Evolutionary conservation across 2,797 vertebrate species (phyloP).

Genomic region (Melanotaenia parkinsoni): DNA sequence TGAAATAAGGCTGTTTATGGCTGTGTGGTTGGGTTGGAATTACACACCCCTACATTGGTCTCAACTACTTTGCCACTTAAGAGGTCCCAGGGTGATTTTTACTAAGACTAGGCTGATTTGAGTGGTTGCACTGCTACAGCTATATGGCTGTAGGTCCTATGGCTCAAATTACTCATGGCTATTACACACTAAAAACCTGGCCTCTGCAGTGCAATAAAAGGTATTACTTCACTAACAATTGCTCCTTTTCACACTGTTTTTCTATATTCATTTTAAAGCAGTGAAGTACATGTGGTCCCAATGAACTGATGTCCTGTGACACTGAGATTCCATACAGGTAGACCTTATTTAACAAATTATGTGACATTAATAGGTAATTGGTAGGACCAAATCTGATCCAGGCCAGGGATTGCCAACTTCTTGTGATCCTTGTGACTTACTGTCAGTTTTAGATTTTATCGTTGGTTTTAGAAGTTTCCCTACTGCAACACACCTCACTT

Average conservation of each 20-base stretch:
- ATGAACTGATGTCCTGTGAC: too few species aligned
- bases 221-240: constrained; percentile 59
- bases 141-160: constrained; percentile 64
- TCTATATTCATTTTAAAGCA: constrained; percentile 28
- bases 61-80: constrained; percentile 66
- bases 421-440: too few species aligned
- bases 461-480: too few species aligned
- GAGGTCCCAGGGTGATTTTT: constrained; percentile 61
- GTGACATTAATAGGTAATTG: too few species aligned
- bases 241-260: constrained; percentile 46
- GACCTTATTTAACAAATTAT: too few species aligned
- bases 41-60: constrained; percentile 64
- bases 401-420: too few species aligned
- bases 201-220: constrained; percentile 62
- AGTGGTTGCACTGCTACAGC: constrained; percentile 62
- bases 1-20: constrained; percentile 72
- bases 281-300: constrained; percentile 12
- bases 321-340: too few species aligned
- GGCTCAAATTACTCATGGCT: constrained; percentile 68
- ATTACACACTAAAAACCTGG: constrained; percentile 55
- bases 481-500: too few species aligned
- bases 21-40: constrained; percentile 67
- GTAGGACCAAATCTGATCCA: too few species aligned
- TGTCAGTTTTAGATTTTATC: too few species aligned
- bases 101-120: constrained; percentile 60